Evolutionary conservation across 2,888 invertebrate species (phyloP).

Genomic region (Polydrusus cervinus): DNA sequence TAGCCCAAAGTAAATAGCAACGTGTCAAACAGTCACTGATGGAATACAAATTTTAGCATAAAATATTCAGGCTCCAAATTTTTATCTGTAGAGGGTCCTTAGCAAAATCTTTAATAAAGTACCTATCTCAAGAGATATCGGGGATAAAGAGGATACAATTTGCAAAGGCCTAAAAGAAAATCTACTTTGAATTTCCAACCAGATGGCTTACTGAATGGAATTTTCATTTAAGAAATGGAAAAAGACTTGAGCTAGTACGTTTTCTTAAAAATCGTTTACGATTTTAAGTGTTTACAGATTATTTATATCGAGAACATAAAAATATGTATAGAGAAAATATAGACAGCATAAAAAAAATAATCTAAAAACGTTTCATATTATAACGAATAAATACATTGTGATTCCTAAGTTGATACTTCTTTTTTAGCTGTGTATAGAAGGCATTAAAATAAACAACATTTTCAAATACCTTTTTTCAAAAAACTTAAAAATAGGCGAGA

Average conservation of each 20-base stretch:
- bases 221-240: conserved; percentile 14
- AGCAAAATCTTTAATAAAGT: conserved; percentile 18
- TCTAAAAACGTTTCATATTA: too few relatives aligned
- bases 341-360: too few relatives aligned
- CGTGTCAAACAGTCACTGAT: background rate
- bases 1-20: too few relatives aligned
- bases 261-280: background rate
- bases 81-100: conserved; percentile 14
- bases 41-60: conserved; percentile 14
- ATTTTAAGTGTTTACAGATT: background rate
- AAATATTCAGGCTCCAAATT: conserved; percentile 2
- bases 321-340: too few relatives aligned
- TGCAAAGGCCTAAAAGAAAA: conserved; percentile 26
- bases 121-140: conserved; percentile 18
- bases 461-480: too few relatives aligned
- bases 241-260: background rate
- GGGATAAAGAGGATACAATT: conserved; percentile 19
- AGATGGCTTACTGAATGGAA: conserved; percentile 3
- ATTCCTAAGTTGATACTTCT: too few relatives aligned
- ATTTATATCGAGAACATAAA: too few relatives aligned
- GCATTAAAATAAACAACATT: too few relatives aligned
- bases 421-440: too few relatives aligned
- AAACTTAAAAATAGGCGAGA: too few relatives aligned
- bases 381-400: too few relatives aligned
- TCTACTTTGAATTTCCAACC: conserved; percentile 18